phyloP scores from a whole-genome alignment of 2,113 vertebrate genomes.

The Aythya baeri region DNA sequence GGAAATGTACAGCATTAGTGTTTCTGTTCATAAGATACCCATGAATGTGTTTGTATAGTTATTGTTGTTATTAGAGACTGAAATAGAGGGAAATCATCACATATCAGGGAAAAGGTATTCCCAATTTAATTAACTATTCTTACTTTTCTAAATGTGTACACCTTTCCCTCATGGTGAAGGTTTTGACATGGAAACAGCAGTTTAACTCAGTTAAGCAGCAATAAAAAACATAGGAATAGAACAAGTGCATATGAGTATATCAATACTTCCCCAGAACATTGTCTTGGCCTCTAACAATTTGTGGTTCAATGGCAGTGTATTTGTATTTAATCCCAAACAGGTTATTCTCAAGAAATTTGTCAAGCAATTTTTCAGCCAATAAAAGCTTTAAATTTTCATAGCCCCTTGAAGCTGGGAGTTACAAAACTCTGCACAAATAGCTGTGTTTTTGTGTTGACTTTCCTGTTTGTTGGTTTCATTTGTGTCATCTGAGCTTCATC shows the following conservation, averaged over 20 bases:
- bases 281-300: background rate
- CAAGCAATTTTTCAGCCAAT: background rate
- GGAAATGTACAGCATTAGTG: background rate
- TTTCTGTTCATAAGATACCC: background rate
- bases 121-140: background rate
- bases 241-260: background rate
- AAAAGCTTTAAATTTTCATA: background rate
- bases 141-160: background rate
- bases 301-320: background rate
- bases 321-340: background rate
- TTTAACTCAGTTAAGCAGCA: background rate
- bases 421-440: background rate
- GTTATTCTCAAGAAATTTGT: background rate
- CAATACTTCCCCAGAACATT: background rate
- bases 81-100: background rate
- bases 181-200: background rate
- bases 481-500: background rate
- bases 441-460: background rate
- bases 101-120: background rate
- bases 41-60: background rate
- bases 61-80: background rate
- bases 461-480: background rate
- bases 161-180: background rate
- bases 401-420: background rate
- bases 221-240: background rate